Conservation (phyloP, 2,888 invertebrate genomes). For the Yponomeuta evonymella region DNA sequence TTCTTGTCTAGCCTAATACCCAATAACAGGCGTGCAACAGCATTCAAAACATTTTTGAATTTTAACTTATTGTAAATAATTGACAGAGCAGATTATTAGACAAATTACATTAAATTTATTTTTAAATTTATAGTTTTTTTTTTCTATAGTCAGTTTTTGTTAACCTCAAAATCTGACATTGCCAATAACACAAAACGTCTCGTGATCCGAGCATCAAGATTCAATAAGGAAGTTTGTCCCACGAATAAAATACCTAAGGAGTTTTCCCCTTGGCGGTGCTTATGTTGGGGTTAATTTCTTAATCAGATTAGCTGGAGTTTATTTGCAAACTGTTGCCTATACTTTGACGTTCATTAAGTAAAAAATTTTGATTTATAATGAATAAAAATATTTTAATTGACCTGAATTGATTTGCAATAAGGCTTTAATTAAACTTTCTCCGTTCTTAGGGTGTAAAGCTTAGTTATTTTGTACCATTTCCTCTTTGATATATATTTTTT, state of each 20-base stretch:
- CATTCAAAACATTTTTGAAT: no score
- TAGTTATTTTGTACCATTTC: no score
- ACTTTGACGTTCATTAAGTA: no score
- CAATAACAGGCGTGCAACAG: no score
- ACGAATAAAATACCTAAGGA: not conserved
- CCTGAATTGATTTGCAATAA: not conserved
- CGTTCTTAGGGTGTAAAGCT: not conserved
- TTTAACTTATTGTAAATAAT: no score
- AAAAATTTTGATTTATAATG: no score
- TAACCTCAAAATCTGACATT: not conserved
- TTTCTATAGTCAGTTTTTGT: not conserved
- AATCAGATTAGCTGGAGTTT: not conserved
- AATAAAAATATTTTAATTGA: no score
- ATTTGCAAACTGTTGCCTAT: not conserved
- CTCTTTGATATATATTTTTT: no score
- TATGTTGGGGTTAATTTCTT: conserved; percentile 1
- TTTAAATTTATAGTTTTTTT: no score
- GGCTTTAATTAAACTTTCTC: not conserved
- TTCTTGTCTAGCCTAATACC: no score
- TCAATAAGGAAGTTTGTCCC: not conserved
- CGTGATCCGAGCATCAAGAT: not conserved
- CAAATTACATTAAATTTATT: no score
- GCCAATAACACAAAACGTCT: not conserved
- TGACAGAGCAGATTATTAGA: no score
- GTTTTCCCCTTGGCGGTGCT: not conserved